Evolutionary conservation across 2,888 invertebrate species (phyloP).

Genomic region (Apodemia duryi): DNA sequence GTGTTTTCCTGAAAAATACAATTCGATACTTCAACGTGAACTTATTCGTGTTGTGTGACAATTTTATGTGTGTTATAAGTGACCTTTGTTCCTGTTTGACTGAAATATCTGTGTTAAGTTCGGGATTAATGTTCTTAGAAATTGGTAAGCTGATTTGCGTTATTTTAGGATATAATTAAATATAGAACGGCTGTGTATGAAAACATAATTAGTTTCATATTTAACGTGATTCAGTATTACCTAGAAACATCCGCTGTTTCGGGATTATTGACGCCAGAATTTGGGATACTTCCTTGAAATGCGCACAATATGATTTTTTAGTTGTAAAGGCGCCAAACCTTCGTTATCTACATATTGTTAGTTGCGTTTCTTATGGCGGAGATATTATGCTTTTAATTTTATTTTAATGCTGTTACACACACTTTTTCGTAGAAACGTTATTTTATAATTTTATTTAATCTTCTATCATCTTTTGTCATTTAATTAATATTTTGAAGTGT

Average conservation of each 20-base stretch:
- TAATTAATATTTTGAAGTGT: too few species aligned
- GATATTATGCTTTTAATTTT: background rate
- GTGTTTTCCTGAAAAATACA: conserved; percentile 36
- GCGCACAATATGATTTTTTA: background rate
- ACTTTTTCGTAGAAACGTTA: too few species aligned
- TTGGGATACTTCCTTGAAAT: background rate
- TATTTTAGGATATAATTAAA: conserved; percentile 75
- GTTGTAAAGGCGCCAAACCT: background rate
- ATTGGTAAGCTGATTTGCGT: conserved; percentile 67
- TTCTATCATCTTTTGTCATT: too few species aligned
- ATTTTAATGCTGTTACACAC: too few species aligned
- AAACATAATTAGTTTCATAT: conserved; percentile 70
- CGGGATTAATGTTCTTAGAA: conserved; percentile 53
- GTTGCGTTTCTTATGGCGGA: background rate
- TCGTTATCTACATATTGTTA: background rate
- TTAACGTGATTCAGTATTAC: conserved; percentile 52
- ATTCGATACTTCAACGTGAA: conserved; percentile 43
- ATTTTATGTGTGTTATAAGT: conserved; percentile 41
- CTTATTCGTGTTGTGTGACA: conserved; percentile 50
- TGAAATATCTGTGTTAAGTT: conserved; percentile 35
- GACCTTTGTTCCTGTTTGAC: conserved; percentile 34
- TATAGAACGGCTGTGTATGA: conserved; percentile 68
- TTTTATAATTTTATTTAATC: too few species aligned
- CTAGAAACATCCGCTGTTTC: conserved; percentile 39
- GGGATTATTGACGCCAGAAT: conserved; percentile 26